phyloP scores from a whole-genome alignment of 2,888 invertebrate species.

The Hypena proboscidalis region DNA sequence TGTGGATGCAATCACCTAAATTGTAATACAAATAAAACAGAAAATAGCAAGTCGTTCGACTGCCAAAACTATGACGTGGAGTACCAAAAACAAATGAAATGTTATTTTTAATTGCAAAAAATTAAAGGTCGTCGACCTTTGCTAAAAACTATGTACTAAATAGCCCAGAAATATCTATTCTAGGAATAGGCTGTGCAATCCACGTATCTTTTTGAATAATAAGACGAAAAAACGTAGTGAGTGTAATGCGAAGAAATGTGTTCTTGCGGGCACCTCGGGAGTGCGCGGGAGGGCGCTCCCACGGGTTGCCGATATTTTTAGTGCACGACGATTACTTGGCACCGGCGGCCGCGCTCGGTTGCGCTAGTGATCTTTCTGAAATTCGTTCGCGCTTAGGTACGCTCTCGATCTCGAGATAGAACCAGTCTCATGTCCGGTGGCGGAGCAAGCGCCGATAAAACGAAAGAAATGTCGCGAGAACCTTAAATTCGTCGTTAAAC shows the following conservation, averaged over 20 bases:
- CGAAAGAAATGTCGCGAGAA: constrained; percentile 30
- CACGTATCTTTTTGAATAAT: constrained; percentile 34
- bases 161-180: constrained; percentile 18
- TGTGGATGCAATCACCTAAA: constrained; percentile 8
- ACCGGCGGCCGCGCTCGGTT: constrained; percentile 84
- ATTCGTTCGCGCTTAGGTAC: constrained; percentile 78
- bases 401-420: constrained; percentile 76
- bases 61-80: constrained; percentile 31
- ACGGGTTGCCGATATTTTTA: constrained; percentile 88
- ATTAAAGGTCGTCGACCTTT: constrained; percentile 18
- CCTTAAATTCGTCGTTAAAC: constrained; percentile 40
- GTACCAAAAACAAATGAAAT: constrained; percentile 23
- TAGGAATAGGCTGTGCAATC: constrained; percentile 21
- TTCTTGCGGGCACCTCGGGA: constrained; percentile 75
- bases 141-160: constrained; percentile 9
- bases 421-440: constrained; percentile 68
- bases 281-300: constrained; percentile 86
- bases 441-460: constrained; percentile 57
- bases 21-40: constrained; percentile 14
- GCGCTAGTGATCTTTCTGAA: constrained; percentile 83
- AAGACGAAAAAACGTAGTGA: constrained; percentile 51
- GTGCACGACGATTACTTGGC: constrained; percentile 88
- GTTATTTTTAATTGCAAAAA: constrained; percentile 3
- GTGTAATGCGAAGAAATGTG: constrained; percentile 78
- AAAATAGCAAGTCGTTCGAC: constrained; percentile 22